Evolutionary conservation across 1,140 invertebrate species (phyloP), one percentile per base, ranked within the genome.

Genomic region (Tigriopus japonicus): DNA sequence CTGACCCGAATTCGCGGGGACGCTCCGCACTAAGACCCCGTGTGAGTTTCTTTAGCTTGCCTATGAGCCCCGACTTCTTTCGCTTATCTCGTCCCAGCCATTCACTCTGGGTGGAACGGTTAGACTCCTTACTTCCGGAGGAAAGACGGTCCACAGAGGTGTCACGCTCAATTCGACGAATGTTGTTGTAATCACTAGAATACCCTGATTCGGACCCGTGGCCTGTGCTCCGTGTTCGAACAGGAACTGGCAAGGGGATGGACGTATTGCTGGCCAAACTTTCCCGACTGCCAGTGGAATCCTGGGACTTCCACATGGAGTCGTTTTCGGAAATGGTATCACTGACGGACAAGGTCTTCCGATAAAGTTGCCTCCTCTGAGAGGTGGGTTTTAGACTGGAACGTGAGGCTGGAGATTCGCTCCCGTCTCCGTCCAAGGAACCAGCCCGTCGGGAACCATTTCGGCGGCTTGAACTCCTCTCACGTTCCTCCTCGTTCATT

Each of bases 81-180:
- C 19, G 15, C 58, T 59, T 59, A 10, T 59, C 58, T 19, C 58
- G 42, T 52, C n/a, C 28, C 24, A 59, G 1, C 42, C 41, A 59
- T 49, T 59, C 58, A 49, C n/a, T 19, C 24, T 59, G 58, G 10
- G 58, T 59, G 13, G 58, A 59, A 15, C 28, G 13, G 28, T 23
- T 23, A 13, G 41, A 58, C n/a, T 58, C 28, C 35, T 41, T 28
- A n/a, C 23, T 40, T 7, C 58, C 58, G 14, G 58, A 49, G 24
- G 58, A 59, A 6, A 59, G 19, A 14, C 58, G 14, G 42, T 59
- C 58, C 6, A 59, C 41, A n/a, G 28, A 42, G 49, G 58, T 59
- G n/a, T 59, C 58, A 6, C 58, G n/a, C 24, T 59, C 58, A 14
- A 59, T 42, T 49, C 58, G n/a, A 9, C 58, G 13, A 15, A 59